phyloP scores from a whole-genome alignment of 2,888 invertebrate species.

The Therioaphis trifolii region DNA sequence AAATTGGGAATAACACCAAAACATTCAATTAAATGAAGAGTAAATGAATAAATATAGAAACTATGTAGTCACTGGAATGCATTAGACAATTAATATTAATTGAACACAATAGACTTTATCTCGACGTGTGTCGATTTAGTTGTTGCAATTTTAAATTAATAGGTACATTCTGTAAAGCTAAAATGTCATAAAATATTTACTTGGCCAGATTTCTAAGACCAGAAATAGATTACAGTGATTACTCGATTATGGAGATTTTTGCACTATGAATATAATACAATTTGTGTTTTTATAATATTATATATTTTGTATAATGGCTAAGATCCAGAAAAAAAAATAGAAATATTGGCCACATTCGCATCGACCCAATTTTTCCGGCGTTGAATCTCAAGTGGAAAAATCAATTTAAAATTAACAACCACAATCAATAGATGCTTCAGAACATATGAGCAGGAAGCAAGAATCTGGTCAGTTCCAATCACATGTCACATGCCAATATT shows the following conservation, averaged over 20 bases:
- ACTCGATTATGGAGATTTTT: slow-evolving; percentile 47
- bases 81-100: slow-evolving; percentile 8
- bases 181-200: slow-evolving; percentile 46
- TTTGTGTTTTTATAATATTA: slow-evolving; percentile 19
- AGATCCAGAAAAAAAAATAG: slow-evolving; percentile 41
- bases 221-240: slow-evolving; percentile 34
- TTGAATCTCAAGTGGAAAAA: neutral
- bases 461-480: neutral
- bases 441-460: neutral
- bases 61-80: neutral
- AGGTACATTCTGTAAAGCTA: neutral
- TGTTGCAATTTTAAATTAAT: slow-evolving; percentile 23
- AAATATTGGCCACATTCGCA: slow-evolving; percentile 34
- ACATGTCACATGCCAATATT: neutral
- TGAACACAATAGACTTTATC: neutral
- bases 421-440: slow-evolving; percentile 6
- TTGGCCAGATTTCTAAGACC: slow-evolving; percentile 30
- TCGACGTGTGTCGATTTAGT: neutral
- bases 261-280: slow-evolving; percentile 11
- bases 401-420: slow-evolving; percentile 8
- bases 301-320: slow-evolving; percentile 35
- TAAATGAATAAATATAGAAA: slow-evolving; percentile 26
- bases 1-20: neutral
- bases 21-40: neutral
- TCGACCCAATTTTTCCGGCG: slow-evolving; percentile 53